Evolutionary conservation across 2,888 invertebrate species (phyloP), one percentile per base, ranked within the genome.

Genomic region (Agriopis aurantiaria): DNA sequence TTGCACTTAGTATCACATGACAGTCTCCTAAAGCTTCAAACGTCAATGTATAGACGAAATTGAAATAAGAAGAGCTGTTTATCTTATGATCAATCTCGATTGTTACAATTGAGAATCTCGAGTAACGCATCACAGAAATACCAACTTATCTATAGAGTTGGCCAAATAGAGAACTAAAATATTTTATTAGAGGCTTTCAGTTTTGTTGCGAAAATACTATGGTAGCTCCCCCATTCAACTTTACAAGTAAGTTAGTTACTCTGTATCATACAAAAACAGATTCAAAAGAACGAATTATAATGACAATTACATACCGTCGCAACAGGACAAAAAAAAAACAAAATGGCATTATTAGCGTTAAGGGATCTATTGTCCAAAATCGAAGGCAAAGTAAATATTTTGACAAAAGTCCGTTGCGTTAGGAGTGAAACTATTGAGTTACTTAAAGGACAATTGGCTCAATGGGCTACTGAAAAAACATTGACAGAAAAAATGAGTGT

Each of bases 361-460:
- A 91, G 86, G 87, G 85, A 75, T 69, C 87, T 71, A 85, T 93
- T 93, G 92, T 92, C 79, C 68, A 75, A 83, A 80, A 79, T 78
- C 75, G 84, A 80, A 75, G 81, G 82, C 80, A 88, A 88, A 91
- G 92, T 92, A 94, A 94, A 94, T 94, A 93, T 94, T 94, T 84
- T 93, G 93, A 93, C 93, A 92, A 92, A 88, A 90, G 86, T 88
- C 86, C 88, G 86, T 91, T 89, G 89, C 88, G 88, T 85, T 85
- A 87, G 9, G 53, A 61, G 61, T 61, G 60, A 67, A 53, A 65
- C 69, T 91, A 91, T 92, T 91, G 87, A 91, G 89, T 91, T 90
- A 90, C 91, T 88, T 85, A 86, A 82, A 86, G 85, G 86, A 91
- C 90, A 91, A 91, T 88, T 82, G 88, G 76, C 74, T 76, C 76